Conservation (phyloP, 1,140 invertebrate genomes). For the Rhizoglyphus robini region DNA sequence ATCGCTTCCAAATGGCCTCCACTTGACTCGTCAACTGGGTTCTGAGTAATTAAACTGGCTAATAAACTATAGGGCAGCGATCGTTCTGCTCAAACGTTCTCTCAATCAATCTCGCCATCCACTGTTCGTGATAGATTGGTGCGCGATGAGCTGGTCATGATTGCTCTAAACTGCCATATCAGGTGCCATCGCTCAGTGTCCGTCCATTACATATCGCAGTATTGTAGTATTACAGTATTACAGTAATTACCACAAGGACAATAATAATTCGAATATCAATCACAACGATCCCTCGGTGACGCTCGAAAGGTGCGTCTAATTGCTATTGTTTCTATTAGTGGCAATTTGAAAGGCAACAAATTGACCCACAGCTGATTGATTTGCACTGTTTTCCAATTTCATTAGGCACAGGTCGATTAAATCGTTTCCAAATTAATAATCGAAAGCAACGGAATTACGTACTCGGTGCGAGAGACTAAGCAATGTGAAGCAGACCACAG, state of each 20-base stretch:
- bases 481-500: no score
- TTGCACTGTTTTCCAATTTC: neutral
- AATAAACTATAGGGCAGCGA: neutral
- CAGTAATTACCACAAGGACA: slow-evolving; percentile 10
- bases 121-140: slow-evolving; percentile 2
- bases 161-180: neutral
- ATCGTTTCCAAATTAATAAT: slow-evolving; percentile 6
- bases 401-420: slow-evolving; percentile 3
- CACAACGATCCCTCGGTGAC: neutral
- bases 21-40: no score
- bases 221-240: neutral
- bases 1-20: neutral
- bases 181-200: slow-evolving; percentile 1
- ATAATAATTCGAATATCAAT: slow-evolving; percentile 11
- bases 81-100: neutral
- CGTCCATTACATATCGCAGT: no score
- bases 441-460: no score
- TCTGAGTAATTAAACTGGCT: neutral
- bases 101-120: neutral
- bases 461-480: no score
- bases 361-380: slow-evolving; percentile 7
- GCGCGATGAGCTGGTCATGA: no score
- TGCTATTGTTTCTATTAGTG: slow-evolving; percentile 2
- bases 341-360: neutral
- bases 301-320: slow-evolving; percentile 4